Base-by-base conservation (phyloP, 2,113 vertebrate species). In the Ptychochromis oligacanthus region DNA sequence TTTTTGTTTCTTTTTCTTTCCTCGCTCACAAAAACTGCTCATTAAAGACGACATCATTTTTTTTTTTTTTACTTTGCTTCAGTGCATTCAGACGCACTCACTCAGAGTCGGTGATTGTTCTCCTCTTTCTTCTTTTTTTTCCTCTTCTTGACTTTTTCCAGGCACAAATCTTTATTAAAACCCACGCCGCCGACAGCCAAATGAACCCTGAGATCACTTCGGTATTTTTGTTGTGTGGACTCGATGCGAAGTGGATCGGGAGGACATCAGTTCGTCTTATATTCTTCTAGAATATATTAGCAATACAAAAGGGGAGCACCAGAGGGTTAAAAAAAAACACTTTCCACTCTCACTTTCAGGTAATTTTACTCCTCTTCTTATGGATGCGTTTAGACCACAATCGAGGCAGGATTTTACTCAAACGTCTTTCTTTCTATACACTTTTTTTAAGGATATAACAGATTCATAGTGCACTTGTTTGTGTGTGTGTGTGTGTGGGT, bases 331-430 rank as follows among this genome's bases (percentile, higher is more conserved):
- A 13, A 49, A 88, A 10, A 38, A 88, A 91, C 78, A 82, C 79
- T 91, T 90, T 81, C 80, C 90, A 91, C 87, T 95, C 84, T 92
- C 92, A 93, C 92, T 88, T 94, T 96, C 95, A 96, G 95, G 95
- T 96, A 95, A 90, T 86, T 87, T 85, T 80, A 82, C 81, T 92
- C 82, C 31, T 79, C 76, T 76, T 87, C 81, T 93, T 8, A n/a
- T n/a, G 28, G 40, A 87, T 24, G 43, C 10, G 60, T 67, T 67
- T 24, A 15, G 56, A 79, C 80, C 87, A 65, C 76, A 78, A 62
- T 36, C 26, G 43, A 75, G 80, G 52, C 31, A 43, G 84, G 79
- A 79, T 81, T 85, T 87, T 83, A 58, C 60, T 84, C 83, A 89
- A 64, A 72, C 22, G 59, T 86, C 54, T 86, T 93, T 93, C 72